Evolutionary conservation across 2,113 vertebrate genomes (phyloP).

Genomic region (Eonycteris spelaea): DNA sequence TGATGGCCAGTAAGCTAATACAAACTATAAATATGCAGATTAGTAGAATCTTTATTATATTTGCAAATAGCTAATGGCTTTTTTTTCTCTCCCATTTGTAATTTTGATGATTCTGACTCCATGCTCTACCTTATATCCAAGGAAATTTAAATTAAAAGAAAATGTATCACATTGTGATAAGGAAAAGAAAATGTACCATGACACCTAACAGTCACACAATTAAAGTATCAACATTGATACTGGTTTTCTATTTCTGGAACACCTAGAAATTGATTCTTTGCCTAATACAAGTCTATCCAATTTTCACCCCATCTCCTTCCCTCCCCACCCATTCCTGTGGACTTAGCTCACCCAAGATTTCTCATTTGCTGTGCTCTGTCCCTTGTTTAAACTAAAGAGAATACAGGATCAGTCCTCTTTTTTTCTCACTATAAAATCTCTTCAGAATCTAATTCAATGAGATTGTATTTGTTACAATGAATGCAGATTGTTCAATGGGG

Average conservation of each 20-base stretch:
- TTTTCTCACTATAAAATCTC: constrained; percentile 59
- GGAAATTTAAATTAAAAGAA: constrained; percentile 48
- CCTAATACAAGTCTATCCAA: not conserved
- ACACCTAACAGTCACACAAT: not conserved
- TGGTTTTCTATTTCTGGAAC: not conserved
- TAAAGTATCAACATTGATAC: not conserved
- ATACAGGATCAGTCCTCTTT: constrained; percentile 63
- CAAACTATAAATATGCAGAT: constrained; percentile 63
- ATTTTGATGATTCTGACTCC: constrained; percentile 48
- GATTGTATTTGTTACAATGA: constrained; percentile 71
- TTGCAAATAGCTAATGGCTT: not conserved
- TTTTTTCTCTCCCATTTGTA: constrained; percentile 47
- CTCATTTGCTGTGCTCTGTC: constrained; percentile 45
- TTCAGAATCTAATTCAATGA: constrained; percentile 67
- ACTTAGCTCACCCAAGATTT: constrained; percentile 28
- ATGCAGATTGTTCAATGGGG: constrained; percentile 64
- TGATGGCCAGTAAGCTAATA: constrained; percentile 12
- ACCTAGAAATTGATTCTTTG: constrained; percentile 43
- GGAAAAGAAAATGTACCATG: constrained; percentile 13
- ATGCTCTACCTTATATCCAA: constrained; percentile 1
- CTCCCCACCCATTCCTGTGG: not conserved
- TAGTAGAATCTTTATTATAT: constrained; percentile 53
- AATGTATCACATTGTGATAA: not conserved
- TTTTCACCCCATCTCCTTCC: not conserved
- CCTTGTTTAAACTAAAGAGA: constrained; percentile 62